Evolutionary conservation across 2,797 vertebrate species (phyloP).

Genomic region (Pangasius djambal): DNA sequence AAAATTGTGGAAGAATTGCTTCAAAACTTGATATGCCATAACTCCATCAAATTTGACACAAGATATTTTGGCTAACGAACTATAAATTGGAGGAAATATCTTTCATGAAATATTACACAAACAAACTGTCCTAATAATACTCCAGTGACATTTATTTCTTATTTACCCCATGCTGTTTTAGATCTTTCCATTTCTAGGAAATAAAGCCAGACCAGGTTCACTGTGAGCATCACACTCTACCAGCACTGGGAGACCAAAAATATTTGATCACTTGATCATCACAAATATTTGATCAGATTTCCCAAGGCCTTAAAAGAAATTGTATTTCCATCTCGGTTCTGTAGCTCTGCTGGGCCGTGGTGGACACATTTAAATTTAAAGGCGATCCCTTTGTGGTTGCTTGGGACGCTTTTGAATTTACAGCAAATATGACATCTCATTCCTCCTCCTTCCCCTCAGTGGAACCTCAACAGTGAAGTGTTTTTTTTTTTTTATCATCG

Average conservation of each 20-base stretch:
- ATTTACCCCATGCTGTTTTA: background rate
- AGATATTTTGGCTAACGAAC: background rate
- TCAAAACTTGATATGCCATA: background rate
- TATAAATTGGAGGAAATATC: background rate
- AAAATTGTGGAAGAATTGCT: background rate
- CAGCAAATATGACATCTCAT: conserved; percentile 27
- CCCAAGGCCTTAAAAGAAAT: conserved; percentile 21
- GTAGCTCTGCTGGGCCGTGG: background rate
- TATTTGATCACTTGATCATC: conserved; percentile 28
- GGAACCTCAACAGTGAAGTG: background rate
- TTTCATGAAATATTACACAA: background rate
- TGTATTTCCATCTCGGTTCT: background rate
- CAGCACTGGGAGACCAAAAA: background rate
- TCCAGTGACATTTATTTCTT: background rate
- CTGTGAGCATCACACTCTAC: background rate
- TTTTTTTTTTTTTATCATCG: background rate
- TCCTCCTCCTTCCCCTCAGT: background rate
- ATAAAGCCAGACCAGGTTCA: background rate
- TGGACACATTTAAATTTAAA: conserved; percentile 23
- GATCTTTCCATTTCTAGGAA: background rate
- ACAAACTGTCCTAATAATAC: background rate
- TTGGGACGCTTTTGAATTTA: conserved; percentile 4
- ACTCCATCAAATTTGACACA: background rate
- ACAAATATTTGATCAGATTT: conserved; percentile 27
- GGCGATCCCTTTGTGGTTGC: background rate